A percentile compares a stretch with the other conserved stretches of the same genome.
Evolutionary conservation across 2,797 vertebrate genomes (phyloP).

Genomic region (Syngnathus rostellatus): DNA sequence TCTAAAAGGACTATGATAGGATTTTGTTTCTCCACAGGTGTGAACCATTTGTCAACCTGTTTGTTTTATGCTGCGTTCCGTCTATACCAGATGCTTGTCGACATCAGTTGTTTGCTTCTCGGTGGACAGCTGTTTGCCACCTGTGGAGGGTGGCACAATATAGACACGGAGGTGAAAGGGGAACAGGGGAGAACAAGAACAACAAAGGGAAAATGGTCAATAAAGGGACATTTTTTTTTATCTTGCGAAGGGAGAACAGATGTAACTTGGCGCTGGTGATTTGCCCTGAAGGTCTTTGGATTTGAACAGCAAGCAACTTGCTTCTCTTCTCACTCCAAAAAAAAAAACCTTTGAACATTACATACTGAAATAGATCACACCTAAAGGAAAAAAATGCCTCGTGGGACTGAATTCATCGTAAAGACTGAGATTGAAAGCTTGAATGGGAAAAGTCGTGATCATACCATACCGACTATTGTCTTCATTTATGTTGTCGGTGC

Average conservation of each 20-base stretch:
- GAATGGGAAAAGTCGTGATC: not conserved
- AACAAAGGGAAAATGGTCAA: not conserved
- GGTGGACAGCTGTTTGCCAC: slow-evolving; percentile 45
- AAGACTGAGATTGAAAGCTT: not conserved
- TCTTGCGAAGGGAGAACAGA: slow-evolving; percentile 23
- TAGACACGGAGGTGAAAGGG: slow-evolving; percentile 14
- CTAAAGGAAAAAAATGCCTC: not conserved
- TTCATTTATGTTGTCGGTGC: not conserved
- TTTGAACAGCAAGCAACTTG: slow-evolving; percentile 7
- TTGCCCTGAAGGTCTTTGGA: slow-evolving; percentile 1
- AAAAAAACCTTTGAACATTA: not conserved
- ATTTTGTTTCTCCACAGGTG: not conserved
- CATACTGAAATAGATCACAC: not conserved
- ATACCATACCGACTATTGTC: not conserved
- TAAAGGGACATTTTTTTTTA: slow-evolving; percentile 17
- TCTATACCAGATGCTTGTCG: slow-evolving; percentile 35
- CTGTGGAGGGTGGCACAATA: slow-evolving; percentile 41
- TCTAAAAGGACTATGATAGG: not conserved
- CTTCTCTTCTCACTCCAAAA: not conserved
- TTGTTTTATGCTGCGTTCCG: slow-evolving; percentile 26
- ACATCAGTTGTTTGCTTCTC: slow-evolving; percentile 30
- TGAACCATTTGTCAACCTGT: slow-evolving; percentile 11
- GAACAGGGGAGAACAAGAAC: slow-evolving; percentile 11
- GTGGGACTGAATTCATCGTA: not conserved
- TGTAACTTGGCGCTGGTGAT: slow-evolving; percentile 12